Evolutionary conservation across 2,797 vertebrate species (phyloP).

Genomic region (Lacerta viridis): DNA sequence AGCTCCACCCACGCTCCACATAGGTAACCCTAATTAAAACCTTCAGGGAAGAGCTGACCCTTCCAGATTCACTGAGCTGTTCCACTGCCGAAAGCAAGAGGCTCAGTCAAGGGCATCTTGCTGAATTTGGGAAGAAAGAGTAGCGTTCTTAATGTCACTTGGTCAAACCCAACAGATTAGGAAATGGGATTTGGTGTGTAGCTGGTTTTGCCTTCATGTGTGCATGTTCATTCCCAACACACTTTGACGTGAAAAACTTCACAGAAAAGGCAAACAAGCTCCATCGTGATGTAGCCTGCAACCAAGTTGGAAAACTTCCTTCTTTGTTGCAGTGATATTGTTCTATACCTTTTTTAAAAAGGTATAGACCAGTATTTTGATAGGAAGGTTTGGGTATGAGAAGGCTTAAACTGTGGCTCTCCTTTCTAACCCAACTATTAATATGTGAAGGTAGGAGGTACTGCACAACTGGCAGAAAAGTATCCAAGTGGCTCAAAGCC

Average conservation of each 20-base stretch:
- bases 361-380: background rate
- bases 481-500: background rate
- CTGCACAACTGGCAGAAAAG: background rate
- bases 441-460: background rate
- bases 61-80: background rate
- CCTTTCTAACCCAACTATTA: background rate
- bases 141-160: background rate
- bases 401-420: background rate
- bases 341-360: background rate
- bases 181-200: no score
- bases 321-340: background rate
- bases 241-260: background rate
- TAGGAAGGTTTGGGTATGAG: background rate
- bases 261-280: background rate
- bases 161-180: background rate
- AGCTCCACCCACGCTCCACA: no score
- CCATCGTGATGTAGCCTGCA: background rate
- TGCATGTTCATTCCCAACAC: background rate
- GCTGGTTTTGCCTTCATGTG: background rate
- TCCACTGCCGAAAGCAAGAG: background rate
- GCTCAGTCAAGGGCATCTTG: background rate
- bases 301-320: background rate
- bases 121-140: background rate
- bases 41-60: background rate
- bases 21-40: background rate